Percentiles rank a stretch among this genome's conserved stretches.
Conservation (phyloP, 2,113 vertebrate species). For the Eulemur macaco region DNA sequence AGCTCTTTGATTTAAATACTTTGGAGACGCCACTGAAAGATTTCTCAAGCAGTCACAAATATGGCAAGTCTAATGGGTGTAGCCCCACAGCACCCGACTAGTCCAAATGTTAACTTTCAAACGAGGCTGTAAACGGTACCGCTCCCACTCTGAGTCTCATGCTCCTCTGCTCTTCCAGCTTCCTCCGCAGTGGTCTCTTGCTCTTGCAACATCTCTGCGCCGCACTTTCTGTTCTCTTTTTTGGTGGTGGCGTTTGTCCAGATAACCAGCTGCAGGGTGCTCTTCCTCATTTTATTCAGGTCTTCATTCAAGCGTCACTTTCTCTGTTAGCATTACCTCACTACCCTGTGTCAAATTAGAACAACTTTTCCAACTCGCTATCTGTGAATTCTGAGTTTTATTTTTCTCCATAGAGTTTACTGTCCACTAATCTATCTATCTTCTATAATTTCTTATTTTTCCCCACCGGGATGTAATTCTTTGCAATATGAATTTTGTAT, state of each 20-base stretch:
- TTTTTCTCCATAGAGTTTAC: not conserved
- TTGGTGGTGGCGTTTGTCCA: not conserved
- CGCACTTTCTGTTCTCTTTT: not conserved
- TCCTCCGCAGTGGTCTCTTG: rapidly evolving
- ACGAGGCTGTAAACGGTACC: not conserved
- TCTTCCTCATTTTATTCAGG: not conserved
- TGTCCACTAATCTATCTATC: not conserved
- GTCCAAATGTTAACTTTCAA: not conserved
- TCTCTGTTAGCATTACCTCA: not conserved
- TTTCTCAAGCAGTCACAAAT: not conserved
- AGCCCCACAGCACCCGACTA: not conserved
- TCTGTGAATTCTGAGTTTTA: not conserved
- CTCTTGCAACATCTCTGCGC: not conserved
- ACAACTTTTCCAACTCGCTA: not conserved
- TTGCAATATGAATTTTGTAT: not conserved
- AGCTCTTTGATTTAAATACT: not conserved
- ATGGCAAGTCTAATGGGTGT: not conserved
- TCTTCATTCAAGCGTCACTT: not conserved
- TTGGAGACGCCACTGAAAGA: not conserved
- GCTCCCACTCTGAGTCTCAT: not conserved
- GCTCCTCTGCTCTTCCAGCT: not conserved
- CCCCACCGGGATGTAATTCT: not conserved
- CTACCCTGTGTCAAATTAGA: not conserved
- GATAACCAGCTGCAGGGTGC: not conserved
- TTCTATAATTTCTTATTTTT: not conserved